Conservation (phyloP, 2,113 vertebrate genomes). For the Reinhardtius hippoglossoides region DNA sequence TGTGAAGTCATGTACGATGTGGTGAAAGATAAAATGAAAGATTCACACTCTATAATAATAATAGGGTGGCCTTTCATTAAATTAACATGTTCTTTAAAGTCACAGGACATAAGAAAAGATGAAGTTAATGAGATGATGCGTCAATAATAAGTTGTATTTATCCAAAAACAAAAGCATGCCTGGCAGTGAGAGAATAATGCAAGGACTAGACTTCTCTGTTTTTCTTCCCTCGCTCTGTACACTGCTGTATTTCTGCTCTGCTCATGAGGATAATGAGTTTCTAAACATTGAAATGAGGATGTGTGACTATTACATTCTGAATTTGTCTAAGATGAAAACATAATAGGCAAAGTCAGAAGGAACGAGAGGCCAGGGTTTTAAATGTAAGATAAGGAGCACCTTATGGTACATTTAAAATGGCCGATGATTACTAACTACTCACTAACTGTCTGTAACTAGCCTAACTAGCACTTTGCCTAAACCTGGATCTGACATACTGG, state of each 20-base stretch:
- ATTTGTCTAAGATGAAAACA: slow-evolving; percentile 82
- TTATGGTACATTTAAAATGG: slow-evolving; percentile 84
- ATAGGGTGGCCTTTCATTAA: slow-evolving; percentile 57
- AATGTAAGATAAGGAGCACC: slow-evolving; percentile 84
- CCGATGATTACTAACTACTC: slow-evolving; percentile 62
- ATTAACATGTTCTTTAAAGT: slow-evolving; percentile 39
- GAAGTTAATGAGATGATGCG: slow-evolving; percentile 54
- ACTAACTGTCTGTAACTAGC: slow-evolving; percentile 32
- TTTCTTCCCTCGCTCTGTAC: slow-evolving; percentile 20
- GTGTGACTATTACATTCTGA: slow-evolving; percentile 78
- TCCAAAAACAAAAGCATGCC: slow-evolving; percentile 24
- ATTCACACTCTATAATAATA: slow-evolving; percentile 17
- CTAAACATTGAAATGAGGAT: slow-evolving; percentile 68
- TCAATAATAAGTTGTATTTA: slow-evolving; percentile 39
- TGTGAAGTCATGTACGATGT: slow-evolving; percentile 40
- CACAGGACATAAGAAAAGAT: slow-evolving; percentile 53
- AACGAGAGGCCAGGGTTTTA: slow-evolving; percentile 75
- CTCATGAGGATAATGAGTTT: slow-evolving; percentile 57
- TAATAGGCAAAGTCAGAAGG: slow-evolving; percentile 83
- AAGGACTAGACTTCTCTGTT: slow-evolving; percentile 30
- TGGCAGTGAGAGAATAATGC: slow-evolving; percentile 54
- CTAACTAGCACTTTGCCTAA: slow-evolving; percentile 30
- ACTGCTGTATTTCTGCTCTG: slow-evolving; percentile 11
- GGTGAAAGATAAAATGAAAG: slow-evolving; percentile 60
- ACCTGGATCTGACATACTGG: slow-evolving; percentile 25